Evolutionary conservation across 2,888 invertebrate species (phyloP).

Genomic region (Schizaphis graminum): DNA sequence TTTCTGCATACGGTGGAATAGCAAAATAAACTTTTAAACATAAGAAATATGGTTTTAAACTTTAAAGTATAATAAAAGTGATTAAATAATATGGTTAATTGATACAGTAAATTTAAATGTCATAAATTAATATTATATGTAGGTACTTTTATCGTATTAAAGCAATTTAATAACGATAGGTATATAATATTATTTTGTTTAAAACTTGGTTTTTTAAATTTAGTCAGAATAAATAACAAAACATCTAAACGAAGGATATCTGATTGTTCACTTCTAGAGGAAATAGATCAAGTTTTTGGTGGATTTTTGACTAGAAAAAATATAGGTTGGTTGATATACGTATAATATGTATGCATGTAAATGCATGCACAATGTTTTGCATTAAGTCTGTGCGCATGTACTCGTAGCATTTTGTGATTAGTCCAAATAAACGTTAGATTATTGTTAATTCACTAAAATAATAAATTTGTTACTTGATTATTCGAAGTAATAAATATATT

Average conservation of each 20-base stretch:
- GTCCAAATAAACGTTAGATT: conserved; percentile 35
- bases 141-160: background rate
- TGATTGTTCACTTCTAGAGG: conserved; percentile 64
- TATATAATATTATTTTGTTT: background rate
- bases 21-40: background rate
- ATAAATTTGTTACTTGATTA: background rate
- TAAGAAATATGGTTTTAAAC: background rate
- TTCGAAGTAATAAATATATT: background rate
- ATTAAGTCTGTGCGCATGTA: conserved; percentile 11
- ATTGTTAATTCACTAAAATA: background rate
- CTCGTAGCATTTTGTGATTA: conserved; percentile 36
- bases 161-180: background rate
- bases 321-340: conserved; percentile 47
- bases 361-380: conserved; percentile 29
- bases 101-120: background rate
- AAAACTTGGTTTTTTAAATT: background rate
- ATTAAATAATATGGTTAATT: background rate
- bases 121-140: background rate
- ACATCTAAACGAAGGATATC: conserved; percentile 47
- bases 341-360: background rate
- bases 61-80: background rate
- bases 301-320: conserved; percentile 65
- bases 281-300: conserved; percentile 65
- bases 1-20: conserved; percentile 51
- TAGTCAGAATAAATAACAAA: conserved; percentile 35